phyloP scores from a whole-genome alignment of 1,140 invertebrate species.

The Drosophila kanapiae region DNA sequence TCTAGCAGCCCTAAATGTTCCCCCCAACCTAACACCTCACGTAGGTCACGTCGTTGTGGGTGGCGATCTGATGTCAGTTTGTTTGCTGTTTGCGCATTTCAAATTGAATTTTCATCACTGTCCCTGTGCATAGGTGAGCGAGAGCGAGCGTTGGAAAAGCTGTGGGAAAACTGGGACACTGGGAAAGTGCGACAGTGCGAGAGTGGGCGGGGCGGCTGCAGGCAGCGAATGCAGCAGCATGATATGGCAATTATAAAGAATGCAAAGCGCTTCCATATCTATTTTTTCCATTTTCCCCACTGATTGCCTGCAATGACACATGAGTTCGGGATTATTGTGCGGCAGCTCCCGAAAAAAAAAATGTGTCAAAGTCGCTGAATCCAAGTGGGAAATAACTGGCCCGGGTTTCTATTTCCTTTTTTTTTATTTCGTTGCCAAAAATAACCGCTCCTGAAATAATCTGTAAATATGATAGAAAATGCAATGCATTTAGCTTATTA shows the following conservation, averaged over 20 bases:
- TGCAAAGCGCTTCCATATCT: constrained; percentile 22
- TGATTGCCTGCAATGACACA: constrained; percentile 36
- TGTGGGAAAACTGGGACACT: neutral
- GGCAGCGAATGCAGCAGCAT: constrained; percentile 22
- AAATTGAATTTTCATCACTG: constrained; percentile 48
- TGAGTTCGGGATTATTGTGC: constrained; percentile 19
- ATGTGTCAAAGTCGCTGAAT: constrained; percentile 35
- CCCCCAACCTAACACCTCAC: neutral
- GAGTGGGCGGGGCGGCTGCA: constrained; percentile 1
- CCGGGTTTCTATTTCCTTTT: neutral
- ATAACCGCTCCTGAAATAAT: neutral
- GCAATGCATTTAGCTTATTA: neutral
- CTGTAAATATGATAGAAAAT: neutral
- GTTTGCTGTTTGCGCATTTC: constrained; percentile 53
- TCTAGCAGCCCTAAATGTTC: neutral
- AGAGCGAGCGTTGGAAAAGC: neutral
- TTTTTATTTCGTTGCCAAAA: no score
- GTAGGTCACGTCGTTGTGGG: constrained; percentile 11
- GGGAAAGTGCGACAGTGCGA: neutral
- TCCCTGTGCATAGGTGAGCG: constrained; percentile 11
- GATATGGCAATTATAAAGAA: constrained; percentile 44
- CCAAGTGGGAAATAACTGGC: constrained; percentile 29
- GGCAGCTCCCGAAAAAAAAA: constrained; percentile 7
- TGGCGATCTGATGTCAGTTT: constrained; percentile 33
- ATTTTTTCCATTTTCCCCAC: constrained; percentile 1